phyloP scores from a whole-genome alignment of 2,113 vertebrate genomes.

The Actenoides hombroni region DNA sequence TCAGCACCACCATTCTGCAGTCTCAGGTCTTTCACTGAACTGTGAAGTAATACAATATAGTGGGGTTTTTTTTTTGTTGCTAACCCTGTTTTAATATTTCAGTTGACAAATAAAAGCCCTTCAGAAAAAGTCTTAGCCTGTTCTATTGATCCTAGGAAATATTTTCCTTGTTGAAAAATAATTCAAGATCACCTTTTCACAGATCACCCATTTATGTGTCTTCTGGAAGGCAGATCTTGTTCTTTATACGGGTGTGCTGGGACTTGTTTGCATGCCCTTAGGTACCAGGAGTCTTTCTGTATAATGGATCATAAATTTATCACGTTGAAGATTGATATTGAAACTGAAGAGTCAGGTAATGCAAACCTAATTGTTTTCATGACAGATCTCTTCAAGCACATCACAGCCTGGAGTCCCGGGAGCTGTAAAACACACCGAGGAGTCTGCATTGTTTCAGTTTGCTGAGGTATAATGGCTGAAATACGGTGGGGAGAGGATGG shows the following conservation, averaged over 20 bases:
- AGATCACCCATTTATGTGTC: not conserved
- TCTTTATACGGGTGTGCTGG: not conserved
- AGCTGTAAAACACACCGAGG: conserved; percentile 75
- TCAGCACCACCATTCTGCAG: not conserved
- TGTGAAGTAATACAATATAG: not conserved
- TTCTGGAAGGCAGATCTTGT: not conserved
- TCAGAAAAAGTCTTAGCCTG: not conserved
- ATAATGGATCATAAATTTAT: not conserved
- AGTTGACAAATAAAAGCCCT: not conserved
- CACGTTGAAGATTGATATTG: not conserved
- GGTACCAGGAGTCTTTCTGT: not conserved
- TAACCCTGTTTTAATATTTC: not conserved
- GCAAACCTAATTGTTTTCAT: conserved; percentile 36
- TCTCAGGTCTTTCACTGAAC: not conserved
- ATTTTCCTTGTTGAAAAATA: not conserved
- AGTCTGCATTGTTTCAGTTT: conserved; percentile 82
- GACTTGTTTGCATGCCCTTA: not conserved
- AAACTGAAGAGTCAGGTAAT: conserved; percentile 1
- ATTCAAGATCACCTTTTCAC: not conserved
- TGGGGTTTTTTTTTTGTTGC: not conserved
- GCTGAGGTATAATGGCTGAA: conserved; percentile 75
- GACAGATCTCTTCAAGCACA: conserved; percentile 80
- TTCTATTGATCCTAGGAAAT: not conserved
- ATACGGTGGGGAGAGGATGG: not conserved
- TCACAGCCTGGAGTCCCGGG: conserved; percentile 65